Base-by-base conservation (phyloP, 1,140 invertebrate species). In the Drosophila funebris region DNA sequence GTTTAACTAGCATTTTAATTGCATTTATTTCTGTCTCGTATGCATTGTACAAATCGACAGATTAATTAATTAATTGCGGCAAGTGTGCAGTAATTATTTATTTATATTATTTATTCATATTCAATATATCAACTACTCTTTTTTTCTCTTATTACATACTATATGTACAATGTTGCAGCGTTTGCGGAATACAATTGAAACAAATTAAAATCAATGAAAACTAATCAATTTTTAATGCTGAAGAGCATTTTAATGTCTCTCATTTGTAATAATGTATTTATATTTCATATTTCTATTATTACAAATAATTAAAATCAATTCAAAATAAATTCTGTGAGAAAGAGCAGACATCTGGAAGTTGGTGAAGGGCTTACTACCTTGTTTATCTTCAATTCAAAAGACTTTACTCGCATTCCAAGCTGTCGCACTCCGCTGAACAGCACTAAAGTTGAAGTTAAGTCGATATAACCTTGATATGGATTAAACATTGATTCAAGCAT, bases 121-220 rank as follows among this genome's bases (percentile, higher is more conserved):
- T 29, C 4, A 50, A 11, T 33, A n/a, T 11, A 33, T 11, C 11
- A 11, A 3, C 1, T 3, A 33, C 4, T 18, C 16, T 33, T 9
- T 31, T 50, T 27, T 29, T 2, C 43, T n/a, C 13, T 31, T 18
- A 11, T 1, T 5, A 18, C 4, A 50, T 31, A 4, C 9, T 7
- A 8, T 5, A 50, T 13, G n/a, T n/a, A n/a, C n/a, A 39, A 67
- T 24, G 22, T 46, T 33, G 24, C 22, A 53, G 27, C 41, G 16
- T 39, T 43, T 27, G 43, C 14, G 14, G 8, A 67, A 36, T 54
- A 58, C 41, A 70, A 54, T 63, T 54, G 18, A 70, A 31, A 11
- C 11, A 9, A 24, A 37, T 27, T 33, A 48, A 67, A 37, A 54
- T 39, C 43, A 46, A 54, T 48, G 5, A 22, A 46, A 46, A 29